A percentile compares a stretch with the other conserved stretches of the same genome.
Evolutionary conservation across 2,113 vertebrate genomes (phyloP).

Genomic region (Ptyas mucosa): DNA sequence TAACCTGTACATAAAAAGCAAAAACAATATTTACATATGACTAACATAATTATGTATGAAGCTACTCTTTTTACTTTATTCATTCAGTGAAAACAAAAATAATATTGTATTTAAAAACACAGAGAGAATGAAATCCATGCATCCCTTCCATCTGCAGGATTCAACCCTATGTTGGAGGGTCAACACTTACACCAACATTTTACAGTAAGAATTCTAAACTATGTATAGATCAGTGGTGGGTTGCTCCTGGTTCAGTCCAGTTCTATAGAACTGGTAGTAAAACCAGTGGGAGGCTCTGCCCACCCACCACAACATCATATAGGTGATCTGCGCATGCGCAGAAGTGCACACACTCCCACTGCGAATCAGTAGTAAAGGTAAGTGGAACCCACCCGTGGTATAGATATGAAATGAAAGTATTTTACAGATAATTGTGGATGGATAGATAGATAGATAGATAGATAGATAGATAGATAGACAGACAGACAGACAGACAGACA

Average conservation of each 20-base stretch:
- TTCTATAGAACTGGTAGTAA: too few relatives aligned
- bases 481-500: too few relatives aligned
- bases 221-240: neutral
- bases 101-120: neutral
- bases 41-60: neutral
- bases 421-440: neutral
- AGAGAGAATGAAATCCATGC: neutral
- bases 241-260: too few relatives aligned
- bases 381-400: neutral
- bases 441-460: too few relatives aligned
- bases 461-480: too few relatives aligned
- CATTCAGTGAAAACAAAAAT: neutral
- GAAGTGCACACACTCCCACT: too few relatives aligned
- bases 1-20: neutral
- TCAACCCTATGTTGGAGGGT: neutral
- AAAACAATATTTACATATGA: neutral
- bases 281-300: too few relatives aligned
- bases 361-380: too few relatives aligned
- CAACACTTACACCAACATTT: neutral
- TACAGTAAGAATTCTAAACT: neutral
- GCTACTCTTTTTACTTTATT: neutral
- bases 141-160: neutral
- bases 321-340: too few relatives aligned
- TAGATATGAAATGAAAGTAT: neutral
- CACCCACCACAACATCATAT: too few relatives aligned